Conservation (phyloP, 2,888 invertebrate genomes). For the Apodemia duryi region DNA sequence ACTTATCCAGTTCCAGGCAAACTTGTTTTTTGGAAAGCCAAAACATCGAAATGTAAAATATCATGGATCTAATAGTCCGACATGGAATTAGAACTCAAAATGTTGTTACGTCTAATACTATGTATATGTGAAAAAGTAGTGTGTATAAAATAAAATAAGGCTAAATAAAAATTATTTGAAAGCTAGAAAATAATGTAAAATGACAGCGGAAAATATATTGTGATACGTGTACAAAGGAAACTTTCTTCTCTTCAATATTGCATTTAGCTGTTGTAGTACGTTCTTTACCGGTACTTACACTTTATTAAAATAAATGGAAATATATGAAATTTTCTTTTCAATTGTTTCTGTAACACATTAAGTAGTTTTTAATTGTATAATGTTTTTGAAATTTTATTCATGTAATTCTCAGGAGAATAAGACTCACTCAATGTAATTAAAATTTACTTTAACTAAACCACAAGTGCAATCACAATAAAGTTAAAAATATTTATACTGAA, state of each 20-base stretch:
- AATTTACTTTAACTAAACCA: too few relatives aligned
- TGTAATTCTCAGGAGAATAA: too few relatives aligned
- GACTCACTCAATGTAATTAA: too few relatives aligned
- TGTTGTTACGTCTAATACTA: too few relatives aligned
- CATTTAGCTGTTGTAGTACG: slow-evolving; percentile 6
- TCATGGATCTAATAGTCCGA: neutral
- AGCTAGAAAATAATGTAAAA: slow-evolving; percentile 12
- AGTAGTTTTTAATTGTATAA: neutral
- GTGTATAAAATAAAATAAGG: neutral
- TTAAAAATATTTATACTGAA: too few relatives aligned
- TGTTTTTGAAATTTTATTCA: too few relatives aligned
- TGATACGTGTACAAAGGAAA: slow-evolving; percentile 17
- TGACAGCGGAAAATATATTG: slow-evolving; percentile 13
- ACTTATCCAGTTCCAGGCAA: too few relatives aligned
- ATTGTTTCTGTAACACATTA: neutral
- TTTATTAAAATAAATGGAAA: slow-evolving; percentile 13
- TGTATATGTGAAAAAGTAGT: too few relatives aligned
- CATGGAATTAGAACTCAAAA: neutral
- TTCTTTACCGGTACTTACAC: slow-evolving; percentile 16
- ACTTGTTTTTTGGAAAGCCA: too few relatives aligned
- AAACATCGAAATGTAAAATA: too few relatives aligned
- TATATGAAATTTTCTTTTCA: neutral
- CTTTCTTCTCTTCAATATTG: neutral
- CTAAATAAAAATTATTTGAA: slow-evolving; percentile 9
- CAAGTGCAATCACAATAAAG: too few relatives aligned